phyloP scores from a whole-genome alignment of 1,140 invertebrate species.

The Penaeus indicus region DNA sequence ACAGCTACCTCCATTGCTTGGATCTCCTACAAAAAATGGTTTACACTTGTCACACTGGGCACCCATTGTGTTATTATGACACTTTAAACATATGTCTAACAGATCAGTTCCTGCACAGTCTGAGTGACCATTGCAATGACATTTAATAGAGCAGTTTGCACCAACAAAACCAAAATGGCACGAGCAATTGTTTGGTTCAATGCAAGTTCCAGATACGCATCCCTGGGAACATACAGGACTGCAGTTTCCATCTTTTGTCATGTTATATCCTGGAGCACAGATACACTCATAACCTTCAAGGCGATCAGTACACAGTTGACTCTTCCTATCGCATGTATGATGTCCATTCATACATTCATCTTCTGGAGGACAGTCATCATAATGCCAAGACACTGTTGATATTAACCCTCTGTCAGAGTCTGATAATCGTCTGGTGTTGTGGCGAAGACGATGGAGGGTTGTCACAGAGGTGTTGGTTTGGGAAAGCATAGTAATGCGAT shows the following conservation, averaged over 20 bases:
- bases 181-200: slow-evolving; percentile 85
- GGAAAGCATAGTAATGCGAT: slow-evolving; percentile 54
- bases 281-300: slow-evolving; percentile 84
- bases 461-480: slow-evolving; percentile 43
- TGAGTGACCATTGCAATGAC: slow-evolving; percentile 94
- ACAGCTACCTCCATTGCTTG: slow-evolving; percentile 86
- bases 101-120: slow-evolving; percentile 89
- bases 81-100: slow-evolving; percentile 85
- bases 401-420: neutral
- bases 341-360: slow-evolving; percentile 94
- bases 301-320: slow-evolving; percentile 86
- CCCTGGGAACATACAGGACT: slow-evolving; percentile 89
- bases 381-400: slow-evolving; percentile 79
- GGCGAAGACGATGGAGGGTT: slow-evolving; percentile 34
- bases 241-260: slow-evolving; percentile 73
- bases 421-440: neutral
- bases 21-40: slow-evolving; percentile 91
- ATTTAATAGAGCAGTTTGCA: slow-evolving; percentile 91
- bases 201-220: slow-evolving; percentile 88
- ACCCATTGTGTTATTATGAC: slow-evolving; percentile 92
- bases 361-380: slow-evolving; percentile 88
- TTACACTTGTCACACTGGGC: slow-evolving; percentile 88
- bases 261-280: slow-evolving; percentile 85
- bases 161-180: slow-evolving; percentile 97
- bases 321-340: slow-evolving; percentile 88